Conservation (phyloP, 2,113 vertebrate species). For the Chaetodon auriga region DNA sequence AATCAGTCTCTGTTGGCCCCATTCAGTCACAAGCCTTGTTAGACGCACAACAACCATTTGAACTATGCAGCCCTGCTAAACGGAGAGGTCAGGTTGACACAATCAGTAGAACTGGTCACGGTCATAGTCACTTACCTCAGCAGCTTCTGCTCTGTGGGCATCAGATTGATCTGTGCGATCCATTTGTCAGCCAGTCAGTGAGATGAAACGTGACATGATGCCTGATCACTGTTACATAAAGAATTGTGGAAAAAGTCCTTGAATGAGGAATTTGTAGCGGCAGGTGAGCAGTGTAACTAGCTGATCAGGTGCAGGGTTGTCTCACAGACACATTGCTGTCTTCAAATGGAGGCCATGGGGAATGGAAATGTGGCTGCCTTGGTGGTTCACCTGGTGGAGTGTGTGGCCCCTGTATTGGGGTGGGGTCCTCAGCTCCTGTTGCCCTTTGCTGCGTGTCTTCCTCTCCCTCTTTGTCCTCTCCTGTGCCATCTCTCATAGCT, state of each 20-base stretch:
- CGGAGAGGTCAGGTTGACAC: not conserved
- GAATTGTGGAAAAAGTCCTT: not conserved
- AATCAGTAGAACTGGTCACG: not conserved
- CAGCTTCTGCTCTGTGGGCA: not conserved
- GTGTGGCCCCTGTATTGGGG: no score
- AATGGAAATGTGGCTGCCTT: not conserved
- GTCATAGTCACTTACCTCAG: not conserved
- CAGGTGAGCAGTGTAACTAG: not conserved
- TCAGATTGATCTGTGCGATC: conserved; percentile 30
- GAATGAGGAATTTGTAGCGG: not conserved
- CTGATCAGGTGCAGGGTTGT: not conserved
- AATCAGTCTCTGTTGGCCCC: not conserved
- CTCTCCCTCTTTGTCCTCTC: no score
- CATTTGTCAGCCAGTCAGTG: not conserved
- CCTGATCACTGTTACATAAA: conserved; percentile 2
- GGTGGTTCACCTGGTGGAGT: no score
- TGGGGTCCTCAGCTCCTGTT: no score
- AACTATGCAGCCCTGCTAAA: conserved; percentile 30
- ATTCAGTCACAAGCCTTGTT: not conserved
- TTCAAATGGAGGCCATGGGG: not conserved
- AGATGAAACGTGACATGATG: not conserved
- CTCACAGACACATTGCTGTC: not conserved
- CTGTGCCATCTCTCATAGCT: no score
- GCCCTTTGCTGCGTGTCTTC: no score
- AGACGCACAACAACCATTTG: conserved; percentile 28